These are phyloP conservation scores for Tridacna crocea DNA, from an alignment of 2,888 invertebrate species.

Conservation along the genomic window DNA sequence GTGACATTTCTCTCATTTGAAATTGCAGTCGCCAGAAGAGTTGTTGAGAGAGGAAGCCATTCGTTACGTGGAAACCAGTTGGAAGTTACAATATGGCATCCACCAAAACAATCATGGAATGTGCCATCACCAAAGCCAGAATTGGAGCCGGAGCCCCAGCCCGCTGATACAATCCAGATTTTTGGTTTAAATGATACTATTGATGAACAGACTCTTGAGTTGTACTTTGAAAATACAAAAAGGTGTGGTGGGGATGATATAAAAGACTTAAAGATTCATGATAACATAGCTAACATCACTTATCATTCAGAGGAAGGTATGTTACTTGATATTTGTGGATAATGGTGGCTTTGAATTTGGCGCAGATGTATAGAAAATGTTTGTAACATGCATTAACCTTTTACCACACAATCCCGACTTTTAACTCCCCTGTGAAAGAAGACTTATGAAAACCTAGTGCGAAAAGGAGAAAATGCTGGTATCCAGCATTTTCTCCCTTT, in stretches of 20 bases:
- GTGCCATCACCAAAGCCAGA: constrained; percentile 3
- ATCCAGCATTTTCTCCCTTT: no score
- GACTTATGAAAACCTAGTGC: no score
- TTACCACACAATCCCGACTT: no score
- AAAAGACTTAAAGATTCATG: constrained; percentile 14
- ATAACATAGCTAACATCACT: constrained; percentile 31
- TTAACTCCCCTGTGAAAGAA: no score
- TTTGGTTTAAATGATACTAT: neutral
- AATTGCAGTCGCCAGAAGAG: constrained; percentile 38
- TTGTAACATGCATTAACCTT: no score
- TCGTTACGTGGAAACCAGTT: constrained; percentile 16
- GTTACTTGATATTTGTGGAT: no score
- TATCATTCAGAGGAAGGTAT: constrained; percentile 50
- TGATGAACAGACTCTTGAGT: constrained; percentile 29
- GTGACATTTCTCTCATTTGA: no score
- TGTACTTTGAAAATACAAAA: constrained; percentile 56
- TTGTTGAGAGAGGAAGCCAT: constrained; percentile 29
- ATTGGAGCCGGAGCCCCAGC: neutral
- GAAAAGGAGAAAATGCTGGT: no score
- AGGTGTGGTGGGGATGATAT: constrained; percentile 52
- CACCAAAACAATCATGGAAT: constrained; percentile 12
- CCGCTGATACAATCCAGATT: constrained; percentile 4
- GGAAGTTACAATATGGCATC: constrained; percentile 25
- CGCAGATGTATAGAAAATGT: neutral
- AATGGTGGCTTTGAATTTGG: neutral